Conservation (phyloP, 2,113 vertebrate species). For the Antechinus flavipes region DNA sequence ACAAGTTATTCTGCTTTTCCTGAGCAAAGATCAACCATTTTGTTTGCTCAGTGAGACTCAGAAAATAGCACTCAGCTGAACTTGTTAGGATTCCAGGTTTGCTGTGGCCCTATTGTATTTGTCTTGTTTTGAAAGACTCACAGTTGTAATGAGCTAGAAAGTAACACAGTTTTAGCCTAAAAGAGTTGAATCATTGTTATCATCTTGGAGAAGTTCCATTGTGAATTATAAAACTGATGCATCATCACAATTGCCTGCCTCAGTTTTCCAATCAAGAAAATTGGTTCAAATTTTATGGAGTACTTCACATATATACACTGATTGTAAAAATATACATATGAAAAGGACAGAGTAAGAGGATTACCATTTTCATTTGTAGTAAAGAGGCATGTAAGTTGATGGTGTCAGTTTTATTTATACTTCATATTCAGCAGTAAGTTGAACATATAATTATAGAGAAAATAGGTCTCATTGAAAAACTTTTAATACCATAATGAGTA, state of each 20-base stretch:
- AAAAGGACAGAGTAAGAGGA: neutral
- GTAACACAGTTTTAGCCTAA: neutral
- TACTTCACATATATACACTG: neutral
- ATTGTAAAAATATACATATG: neutral
- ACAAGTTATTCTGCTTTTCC: slow-evolving; percentile 1
- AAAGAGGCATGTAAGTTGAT: slow-evolving; percentile 1
- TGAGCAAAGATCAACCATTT: neutral
- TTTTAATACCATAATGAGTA: neutral
- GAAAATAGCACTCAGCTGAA: neutral
- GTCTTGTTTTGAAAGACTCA: slow-evolving; percentile 33
- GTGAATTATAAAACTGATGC: slow-evolving; percentile 20
- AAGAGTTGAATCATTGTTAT: slow-evolving; percentile 33
- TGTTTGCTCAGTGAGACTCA: slow-evolving; percentile 35
- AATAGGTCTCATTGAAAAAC: neutral
- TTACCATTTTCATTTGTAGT: slow-evolving; percentile 39
- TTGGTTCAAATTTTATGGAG: slow-evolving; percentile 21
- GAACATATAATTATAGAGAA: neutral
- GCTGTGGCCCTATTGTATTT: neutral
- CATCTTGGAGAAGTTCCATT: neutral
- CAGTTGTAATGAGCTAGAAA: neutral
- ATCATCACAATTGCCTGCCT: slow-evolving; percentile 24
- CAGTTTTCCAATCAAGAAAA: slow-evolving; percentile 39
- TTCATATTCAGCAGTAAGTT: slow-evolving; percentile 15
- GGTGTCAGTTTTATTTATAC: neutral
- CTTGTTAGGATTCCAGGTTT: slow-evolving; percentile 8